Conservation (phyloP, 1,140 invertebrate genomes). For the Wasmannia auropunctata region DNA sequence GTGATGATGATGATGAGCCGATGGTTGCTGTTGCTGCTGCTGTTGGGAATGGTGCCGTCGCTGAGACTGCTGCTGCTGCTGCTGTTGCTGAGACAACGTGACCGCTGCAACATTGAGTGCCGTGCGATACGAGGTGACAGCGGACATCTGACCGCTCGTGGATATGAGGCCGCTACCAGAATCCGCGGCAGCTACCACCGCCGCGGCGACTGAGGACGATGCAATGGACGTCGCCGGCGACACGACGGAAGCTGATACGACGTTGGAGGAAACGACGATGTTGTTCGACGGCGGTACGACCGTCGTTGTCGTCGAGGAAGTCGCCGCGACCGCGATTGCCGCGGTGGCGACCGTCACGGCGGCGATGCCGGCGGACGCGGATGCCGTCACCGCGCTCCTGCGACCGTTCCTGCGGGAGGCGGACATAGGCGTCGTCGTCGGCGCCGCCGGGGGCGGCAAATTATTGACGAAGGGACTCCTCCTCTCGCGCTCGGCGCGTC, state of each 20-base stretch:
- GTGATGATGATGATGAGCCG: slow-evolving; percentile 77
- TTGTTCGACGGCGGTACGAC: slow-evolving; percentile 56
- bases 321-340: slow-evolving; percentile 51
- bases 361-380: slow-evolving; percentile 12
- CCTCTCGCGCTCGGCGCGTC: slow-evolving; percentile 91
- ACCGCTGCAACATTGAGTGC: slow-evolving; percentile 70
- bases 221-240: slow-evolving; percentile 29
- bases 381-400: slow-evolving; percentile 47
- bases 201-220: slow-evolving; percentile 55
- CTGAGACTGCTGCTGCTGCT: slow-evolving; percentile 68
- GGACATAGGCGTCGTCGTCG: slow-evolving; percentile 65
- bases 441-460: slow-evolving; percentile 84
- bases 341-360: slow-evolving; percentile 44
- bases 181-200: slow-evolving; percentile 54
- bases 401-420: slow-evolving; percentile 71
- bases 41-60: slow-evolving; percentile 78
- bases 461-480: slow-evolving; percentile 91
- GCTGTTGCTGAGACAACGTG: slow-evolving; percentile 65
- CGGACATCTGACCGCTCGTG: slow-evolving; percentile 63
- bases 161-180: slow-evolving; percentile 54
- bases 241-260: slow-evolving; percentile 33
- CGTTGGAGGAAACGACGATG: slow-evolving; percentile 30
- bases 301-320: slow-evolving; percentile 65
- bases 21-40: slow-evolving; percentile 79
- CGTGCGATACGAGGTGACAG: slow-evolving; percentile 64